Conservation (phyloP, 2,113 vertebrate species). For the Colossoma macropomum region DNA sequence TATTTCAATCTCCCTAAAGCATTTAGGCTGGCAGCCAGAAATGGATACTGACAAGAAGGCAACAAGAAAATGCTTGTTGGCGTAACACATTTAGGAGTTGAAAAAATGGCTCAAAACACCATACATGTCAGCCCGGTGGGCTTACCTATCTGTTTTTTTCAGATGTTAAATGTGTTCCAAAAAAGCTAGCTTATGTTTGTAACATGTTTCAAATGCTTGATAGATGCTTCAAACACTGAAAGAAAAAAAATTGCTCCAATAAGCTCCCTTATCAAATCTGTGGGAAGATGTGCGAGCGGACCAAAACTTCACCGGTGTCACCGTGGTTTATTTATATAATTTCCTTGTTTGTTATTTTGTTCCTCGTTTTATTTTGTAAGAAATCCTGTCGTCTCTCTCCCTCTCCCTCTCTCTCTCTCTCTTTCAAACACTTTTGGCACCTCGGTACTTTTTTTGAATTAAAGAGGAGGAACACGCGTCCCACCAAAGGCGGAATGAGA, state of each 20-base stretch:
- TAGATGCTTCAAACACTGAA: conserved; percentile 35
- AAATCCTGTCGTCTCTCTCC: conserved; percentile 33
- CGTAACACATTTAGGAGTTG: conserved; percentile 34
- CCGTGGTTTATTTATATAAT: conserved; percentile 47
- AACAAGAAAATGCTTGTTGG: conserved; percentile 34
- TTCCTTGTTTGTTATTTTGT: conserved; percentile 41
- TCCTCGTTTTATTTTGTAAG: conserved; percentile 4
- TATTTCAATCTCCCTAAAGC: conserved; percentile 24
- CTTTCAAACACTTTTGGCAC: conserved; percentile 46
- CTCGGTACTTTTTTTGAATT: conserved; percentile 36
- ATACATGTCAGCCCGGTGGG: conserved; percentile 43
- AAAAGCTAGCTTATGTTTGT: conserved; percentile 37
- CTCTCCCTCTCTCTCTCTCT: conserved; percentile 19
- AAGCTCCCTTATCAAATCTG: conserved; percentile 25
- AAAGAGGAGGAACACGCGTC: conserved; percentile 44
- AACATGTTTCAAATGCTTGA: conserved; percentile 30
- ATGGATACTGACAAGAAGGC: conserved; percentile 40
- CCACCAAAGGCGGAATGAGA: conserved; percentile 50
- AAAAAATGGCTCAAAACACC: conserved; percentile 39
- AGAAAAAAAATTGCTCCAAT: conserved; percentile 23
- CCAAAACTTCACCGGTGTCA: conserved; percentile 31
- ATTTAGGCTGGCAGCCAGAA: conserved; percentile 12
- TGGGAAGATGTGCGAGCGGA: background rate
- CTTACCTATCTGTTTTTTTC: conserved; percentile 16
- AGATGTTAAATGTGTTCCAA: conserved; percentile 27